Evolutionary conservation across 2,113 vertebrate species (phyloP).

Genomic region (Poicephalus meyeri): DNA sequence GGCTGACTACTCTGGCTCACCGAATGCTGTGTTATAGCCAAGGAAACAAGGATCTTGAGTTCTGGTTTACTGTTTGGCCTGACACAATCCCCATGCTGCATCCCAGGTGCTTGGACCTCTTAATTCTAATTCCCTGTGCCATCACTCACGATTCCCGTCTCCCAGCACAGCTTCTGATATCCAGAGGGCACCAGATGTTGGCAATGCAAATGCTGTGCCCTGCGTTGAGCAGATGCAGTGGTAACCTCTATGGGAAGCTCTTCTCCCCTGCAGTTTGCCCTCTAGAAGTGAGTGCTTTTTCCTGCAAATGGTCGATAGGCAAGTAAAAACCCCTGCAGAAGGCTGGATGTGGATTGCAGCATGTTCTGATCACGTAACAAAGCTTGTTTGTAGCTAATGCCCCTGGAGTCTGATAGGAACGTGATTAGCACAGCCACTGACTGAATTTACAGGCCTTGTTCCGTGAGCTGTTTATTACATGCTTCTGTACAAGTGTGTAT

Average conservation of each 20-base stretch:
- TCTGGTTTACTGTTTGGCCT: background rate
- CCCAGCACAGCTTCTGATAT: background rate
- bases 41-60: background rate
- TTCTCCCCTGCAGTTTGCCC: background rate
- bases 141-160: too few relatives aligned
- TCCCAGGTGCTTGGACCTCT: background rate
- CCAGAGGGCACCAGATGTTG: background rate
- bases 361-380: background rate
- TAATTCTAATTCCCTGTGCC: background rate
- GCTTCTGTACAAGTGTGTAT: background rate
- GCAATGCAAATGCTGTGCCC: background rate
- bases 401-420: background rate
- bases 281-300: background rate
- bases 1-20: background rate
- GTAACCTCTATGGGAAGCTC: background rate
- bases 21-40: fast-evolving
- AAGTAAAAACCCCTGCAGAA: background rate
- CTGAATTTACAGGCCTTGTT: background rate
- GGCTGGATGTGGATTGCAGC: background rate
- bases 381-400: background rate
- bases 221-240: background rate
- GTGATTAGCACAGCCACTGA: background rate
- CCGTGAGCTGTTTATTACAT: background rate
- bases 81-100: background rate
- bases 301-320: background rate